Evolutionary conservation across 2,113 vertebrate genomes (phyloP).

Genomic region (Chaenogobius annularis): DNA sequence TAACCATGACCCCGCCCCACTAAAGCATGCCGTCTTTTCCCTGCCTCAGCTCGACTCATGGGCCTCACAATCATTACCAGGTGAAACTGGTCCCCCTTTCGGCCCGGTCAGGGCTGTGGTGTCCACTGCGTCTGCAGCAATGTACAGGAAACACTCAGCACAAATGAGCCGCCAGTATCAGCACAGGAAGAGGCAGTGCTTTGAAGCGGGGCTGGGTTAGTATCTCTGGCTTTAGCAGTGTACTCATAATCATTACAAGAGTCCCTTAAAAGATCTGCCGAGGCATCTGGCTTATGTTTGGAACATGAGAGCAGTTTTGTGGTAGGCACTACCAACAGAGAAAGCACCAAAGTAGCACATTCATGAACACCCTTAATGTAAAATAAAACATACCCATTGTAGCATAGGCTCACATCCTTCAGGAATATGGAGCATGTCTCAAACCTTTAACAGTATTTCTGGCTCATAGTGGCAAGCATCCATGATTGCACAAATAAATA

Average conservation of each 20-base stretch:
- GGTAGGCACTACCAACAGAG: slow-evolving; percentile 19
- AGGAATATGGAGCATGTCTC: slow-evolving; percentile 40
- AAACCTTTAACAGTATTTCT: slow-evolving; percentile 51
- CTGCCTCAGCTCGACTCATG: slow-evolving; percentile 4
- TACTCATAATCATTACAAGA: slow-evolving; percentile 49
- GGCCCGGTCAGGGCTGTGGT: slow-evolving; percentile 26
- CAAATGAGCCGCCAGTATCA: slow-evolving; percentile 44
- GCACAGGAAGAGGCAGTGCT: slow-evolving; percentile 32
- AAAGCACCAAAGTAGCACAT: background rate
- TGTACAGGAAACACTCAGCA: slow-evolving; percentile 36
- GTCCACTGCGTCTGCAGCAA: slow-evolving; percentile 28
- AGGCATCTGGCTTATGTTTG: slow-evolving; percentile 53
- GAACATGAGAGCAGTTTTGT: slow-evolving; percentile 43
- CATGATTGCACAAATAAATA: slow-evolving; percentile 66
- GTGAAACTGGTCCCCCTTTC: slow-evolving; percentile 25
- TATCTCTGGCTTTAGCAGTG: slow-evolving; percentile 35
- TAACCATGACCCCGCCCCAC: slow-evolving; percentile 15
- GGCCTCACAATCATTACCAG: slow-evolving; percentile 50
- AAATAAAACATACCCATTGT: slow-evolving; percentile 20
- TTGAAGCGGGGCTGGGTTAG: slow-evolving; percentile 50
- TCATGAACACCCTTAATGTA: slow-evolving; percentile 29
- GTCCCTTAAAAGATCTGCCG: slow-evolving; percentile 37
- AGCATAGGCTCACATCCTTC: slow-evolving; percentile 48
- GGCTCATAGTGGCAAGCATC: slow-evolving; percentile 72
- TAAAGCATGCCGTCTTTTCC: slow-evolving; percentile 8